Base-by-base conservation (phyloP, 2,888 invertebrate genomes). In the Sesia apiformis region DNA sequence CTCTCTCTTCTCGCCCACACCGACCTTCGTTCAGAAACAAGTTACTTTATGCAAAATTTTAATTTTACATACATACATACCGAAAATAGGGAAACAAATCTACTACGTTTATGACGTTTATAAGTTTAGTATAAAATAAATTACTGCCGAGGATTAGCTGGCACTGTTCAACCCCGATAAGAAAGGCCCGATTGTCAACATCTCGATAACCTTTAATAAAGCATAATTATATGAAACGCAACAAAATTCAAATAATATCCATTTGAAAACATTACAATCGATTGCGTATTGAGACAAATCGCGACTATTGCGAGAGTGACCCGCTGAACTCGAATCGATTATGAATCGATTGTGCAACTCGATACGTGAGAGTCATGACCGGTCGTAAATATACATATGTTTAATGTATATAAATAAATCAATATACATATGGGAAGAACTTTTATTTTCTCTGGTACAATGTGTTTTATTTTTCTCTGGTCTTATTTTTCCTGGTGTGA, bases 211-310 rank as follows among this genome's bases (percentile, higher is more conserved):
- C 46, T 46, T 46, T 46, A 23, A 46, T 46, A 8, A 8, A 46
- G 23, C 46, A 8, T 46, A 46, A 46, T 46, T 4, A 46, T 46
- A 46, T 46, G 23, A 46, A 46, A 46, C 4, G 46, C 46, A 23
- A 46, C 46, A 23, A 23, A 23, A 4, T n/a, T 46, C 8, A 46
- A 46, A 46, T 46, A 46, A 46, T 46, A 23, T 4, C 46, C 46
- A 46, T 8, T 46, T n/a, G 46, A 46, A 46, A 46, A 46, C 46
- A 46, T 46, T 46, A 46, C 46, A 59, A 66, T 66, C 68, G 72
- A 69, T 74, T 72, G 70, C 72, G 64, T 63, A 62, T 66, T 63
- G 63, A 65, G 67, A 66, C 63, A 60, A 70, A 65, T 70, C 66
- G 63, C 64, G 8, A 46, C 23, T 46, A 66, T 70, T 70, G 69